A percentile compares a stretch with the other conserved stretches of the same genome.
These are phyloP conservation scores for Arrhopalites spinosus DNA, from an alignment of 2,888 invertebrate genomes.

Conservation along the genomic window DNA sequence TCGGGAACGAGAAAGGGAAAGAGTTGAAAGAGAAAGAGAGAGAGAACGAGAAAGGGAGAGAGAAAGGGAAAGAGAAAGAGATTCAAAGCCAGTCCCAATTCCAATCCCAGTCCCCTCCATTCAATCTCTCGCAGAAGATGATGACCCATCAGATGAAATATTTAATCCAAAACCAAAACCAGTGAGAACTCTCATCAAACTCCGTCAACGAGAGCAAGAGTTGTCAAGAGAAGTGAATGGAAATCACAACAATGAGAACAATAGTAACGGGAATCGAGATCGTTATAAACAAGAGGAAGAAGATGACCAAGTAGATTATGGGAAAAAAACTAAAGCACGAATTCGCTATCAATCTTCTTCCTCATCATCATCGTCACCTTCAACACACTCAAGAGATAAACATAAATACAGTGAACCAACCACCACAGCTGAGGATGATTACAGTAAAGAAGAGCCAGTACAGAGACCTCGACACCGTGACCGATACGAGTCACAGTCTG, in stretches of 20 bases:
- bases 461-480: conserved; percentile 28
- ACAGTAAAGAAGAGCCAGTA: conserved; percentile 20
- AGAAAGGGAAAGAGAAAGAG: neutral
- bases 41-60: neutral
- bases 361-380: too few relatives aligned
- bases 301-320: neutral
- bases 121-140: conserved; percentile 11
- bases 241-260: conserved; percentile 33
- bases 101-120: conserved; percentile 13
- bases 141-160: conserved; percentile 45
- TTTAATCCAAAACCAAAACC: conserved; percentile 50
- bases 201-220: conserved; percentile 20
- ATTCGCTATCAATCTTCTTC: conserved; percentile 16
- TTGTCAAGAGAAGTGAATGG: conserved; percentile 27
- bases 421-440: neutral
- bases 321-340: conserved; percentile 11
- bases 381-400: too few relatives aligned
- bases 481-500: conserved; percentile 9
- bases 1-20: neutral
- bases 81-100: conserved; percentile 1
- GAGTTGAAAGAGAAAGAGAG: neutral
- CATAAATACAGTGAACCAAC: too few relatives aligned
- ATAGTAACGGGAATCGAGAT: conserved; percentile 22
- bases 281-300: neutral
- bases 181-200: conserved; percentile 49